Evolutionary conservation across 2,888 invertebrate genomes (phyloP), one percentile per base, ranked within the genome.

Genomic region (Xanthia togata): DNA sequence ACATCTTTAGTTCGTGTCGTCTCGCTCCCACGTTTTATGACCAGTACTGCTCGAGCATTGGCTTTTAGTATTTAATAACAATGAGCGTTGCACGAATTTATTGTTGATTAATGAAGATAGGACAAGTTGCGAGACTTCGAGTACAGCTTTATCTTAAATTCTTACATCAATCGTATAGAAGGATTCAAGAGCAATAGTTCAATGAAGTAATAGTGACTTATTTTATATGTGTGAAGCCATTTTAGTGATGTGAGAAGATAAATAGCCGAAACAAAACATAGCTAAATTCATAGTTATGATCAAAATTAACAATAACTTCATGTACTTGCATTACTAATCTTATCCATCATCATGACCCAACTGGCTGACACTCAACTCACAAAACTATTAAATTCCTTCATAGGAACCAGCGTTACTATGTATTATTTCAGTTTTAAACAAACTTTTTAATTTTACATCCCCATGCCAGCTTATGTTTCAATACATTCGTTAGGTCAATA

Each of bases 311-410:
- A 50, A 14, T 31, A 20, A 57, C 14, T 47, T 26, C n/a, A 38
- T 57, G 57, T 14, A n/a, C 6, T 23, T 44, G 14, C n/a, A 44
- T 53, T 41, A 38, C 23, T 53, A 14, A 50, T 3, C 35, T 57
- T 23, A 47, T 65, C 23, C 5, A 47, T 1, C 23, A 47, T 26
- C 31, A 59, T 44, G 12, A 67, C 23, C 55, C 55, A 68, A 5
- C 6, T 31, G 35, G 20, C 35, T 55, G 35, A 6, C 60, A 38
- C n/a, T 63, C 53, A 35, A 47, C 50, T 57, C 60, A 1, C 50
- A 67, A 57, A 59, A 69, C 50, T 8, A 41, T 78, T 70, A 79
- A 73, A 82, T 68, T 82, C 81, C 81, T 62, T 23, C 23, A 20
- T 63, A 84, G 84, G 80, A 84, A 73, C 62, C 53, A 63, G 38